Evolutionary conservation across 2,888 invertebrate species (phyloP).

Genomic region (Dryomyza anilis): DNA sequence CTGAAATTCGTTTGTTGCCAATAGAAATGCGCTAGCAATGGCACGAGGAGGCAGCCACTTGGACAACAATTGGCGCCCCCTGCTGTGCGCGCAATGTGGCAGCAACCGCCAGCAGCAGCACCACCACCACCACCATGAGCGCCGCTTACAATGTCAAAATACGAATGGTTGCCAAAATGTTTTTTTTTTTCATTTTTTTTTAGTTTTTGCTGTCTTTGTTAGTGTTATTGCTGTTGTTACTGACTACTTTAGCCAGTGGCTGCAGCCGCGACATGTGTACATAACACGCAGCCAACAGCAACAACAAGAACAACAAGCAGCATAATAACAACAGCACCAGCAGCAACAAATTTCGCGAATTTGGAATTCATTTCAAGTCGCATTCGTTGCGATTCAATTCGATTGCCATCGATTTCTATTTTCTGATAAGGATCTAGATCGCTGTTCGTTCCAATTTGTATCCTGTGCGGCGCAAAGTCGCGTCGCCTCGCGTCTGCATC

Average conservation of each 20-base stretch:
- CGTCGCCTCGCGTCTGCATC: neutral
- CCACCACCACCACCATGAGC: constrained; percentile 19
- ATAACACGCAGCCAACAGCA: constrained; percentile 6
- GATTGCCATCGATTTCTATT: constrained; percentile 49
- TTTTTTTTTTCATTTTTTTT: too few species aligned
- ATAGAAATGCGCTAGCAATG: constrained; percentile 35
- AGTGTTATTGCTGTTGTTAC: constrained; percentile 2
- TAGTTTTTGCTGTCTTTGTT: neutral
- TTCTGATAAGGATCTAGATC: constrained; percentile 57
- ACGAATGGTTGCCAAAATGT: constrained; percentile 17
- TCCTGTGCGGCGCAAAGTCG: constrained; percentile 24
- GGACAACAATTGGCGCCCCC: constrained; percentile 41
- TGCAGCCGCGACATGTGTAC: constrained; percentile 15
- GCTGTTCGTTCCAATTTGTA: constrained; percentile 49
- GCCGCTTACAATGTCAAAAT: neutral
- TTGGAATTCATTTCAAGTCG: neutral
- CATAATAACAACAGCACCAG: too few species aligned
- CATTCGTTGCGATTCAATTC: constrained; percentile 33
- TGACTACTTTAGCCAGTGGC: constrained; percentile 1
- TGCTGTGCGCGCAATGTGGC: neutral
- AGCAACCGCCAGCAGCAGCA: constrained; percentile 10
- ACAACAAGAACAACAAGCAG: too few species aligned
- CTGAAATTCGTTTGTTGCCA: constrained; percentile 7
- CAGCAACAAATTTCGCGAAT: constrained; percentile 9
- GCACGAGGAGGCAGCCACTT: constrained; percentile 26